Evolutionary conservation across 2,113 vertebrate species (phyloP).

Genomic region (Galbula dea): DNA sequence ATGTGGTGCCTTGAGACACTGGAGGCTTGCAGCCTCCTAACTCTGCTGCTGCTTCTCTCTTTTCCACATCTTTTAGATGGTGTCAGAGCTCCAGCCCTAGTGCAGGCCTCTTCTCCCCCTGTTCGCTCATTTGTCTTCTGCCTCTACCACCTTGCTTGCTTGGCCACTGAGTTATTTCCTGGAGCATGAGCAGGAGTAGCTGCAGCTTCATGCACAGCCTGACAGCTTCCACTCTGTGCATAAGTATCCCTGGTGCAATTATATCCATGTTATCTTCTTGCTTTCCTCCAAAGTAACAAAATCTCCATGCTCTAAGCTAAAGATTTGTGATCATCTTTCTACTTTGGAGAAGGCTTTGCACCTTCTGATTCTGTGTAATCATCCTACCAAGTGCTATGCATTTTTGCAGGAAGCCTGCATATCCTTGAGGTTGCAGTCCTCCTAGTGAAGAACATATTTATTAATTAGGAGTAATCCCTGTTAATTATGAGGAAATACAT

Average conservation of each 20-base stretch:
- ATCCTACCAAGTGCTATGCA: not conserved
- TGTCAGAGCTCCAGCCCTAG: not conserved
- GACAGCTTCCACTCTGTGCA: not conserved
- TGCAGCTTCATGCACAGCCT: not conserved
- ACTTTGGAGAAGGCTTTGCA: not conserved
- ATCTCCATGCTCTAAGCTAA: not conserved
- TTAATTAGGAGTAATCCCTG: not conserved
- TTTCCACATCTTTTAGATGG: not conserved
- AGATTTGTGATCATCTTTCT: not conserved
- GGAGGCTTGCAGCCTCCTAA: not conserved
- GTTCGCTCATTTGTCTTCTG: not conserved
- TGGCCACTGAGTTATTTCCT: not conserved
- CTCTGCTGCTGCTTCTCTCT: not conserved
- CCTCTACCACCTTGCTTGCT: not conserved
- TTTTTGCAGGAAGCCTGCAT: not conserved
- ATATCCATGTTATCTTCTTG: not conserved
- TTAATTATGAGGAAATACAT: conserved; percentile 23
- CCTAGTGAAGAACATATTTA: not conserved
- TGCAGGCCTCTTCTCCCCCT: not conserved
- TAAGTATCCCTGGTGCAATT: not conserved
- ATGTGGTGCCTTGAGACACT: not conserved
- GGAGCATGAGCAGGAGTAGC: not conserved
- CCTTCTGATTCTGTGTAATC: not conserved
- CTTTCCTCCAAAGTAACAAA: not conserved
- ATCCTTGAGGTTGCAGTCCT: not conserved